Conservation (phyloP, 2,797 vertebrate genomes). For the Notolepis coatsorum region DNA sequence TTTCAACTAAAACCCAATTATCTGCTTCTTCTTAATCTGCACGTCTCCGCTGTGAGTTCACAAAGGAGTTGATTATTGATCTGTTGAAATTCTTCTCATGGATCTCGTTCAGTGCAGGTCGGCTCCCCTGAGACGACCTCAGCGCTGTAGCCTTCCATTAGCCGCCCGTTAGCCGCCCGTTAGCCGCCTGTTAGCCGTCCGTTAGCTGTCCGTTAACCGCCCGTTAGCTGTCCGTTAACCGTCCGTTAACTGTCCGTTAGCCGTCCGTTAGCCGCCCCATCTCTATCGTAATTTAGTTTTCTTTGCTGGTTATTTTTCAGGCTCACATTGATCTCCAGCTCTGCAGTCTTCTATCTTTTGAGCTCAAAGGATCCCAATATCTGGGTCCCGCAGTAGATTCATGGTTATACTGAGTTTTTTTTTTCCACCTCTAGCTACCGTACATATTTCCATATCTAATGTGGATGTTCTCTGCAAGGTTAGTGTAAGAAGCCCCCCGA, state of each 20-base stretch:
- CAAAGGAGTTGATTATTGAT: conserved; percentile 66
- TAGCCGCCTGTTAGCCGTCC: too few species aligned
- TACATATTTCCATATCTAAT: conserved; percentile 46
- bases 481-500: conserved; percentile 37
- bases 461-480: conserved; percentile 18
- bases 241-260: too few species aligned
- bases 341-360: conserved; percentile 14
- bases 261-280: conserved; percentile 12
- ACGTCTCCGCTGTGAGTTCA: conserved; percentile 60
- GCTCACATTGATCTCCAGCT: conserved; percentile 11
- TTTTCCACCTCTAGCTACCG: background rate
- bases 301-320: conserved; percentile 24
- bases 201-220: too few species aligned
- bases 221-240: too few species aligned
- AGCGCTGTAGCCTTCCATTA: too few species aligned
- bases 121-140: conserved; percentile 35
- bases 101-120: conserved; percentile 32
- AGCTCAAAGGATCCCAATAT: too few species aligned
- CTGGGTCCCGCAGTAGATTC: too few species aligned
- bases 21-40: conserved; percentile 64
- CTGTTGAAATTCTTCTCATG: conserved; percentile 64
- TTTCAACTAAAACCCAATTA: conserved; percentile 49
- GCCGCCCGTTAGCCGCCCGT: too few species aligned
- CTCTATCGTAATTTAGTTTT: conserved; percentile 22
- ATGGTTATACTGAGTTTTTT: too few species aligned